Conservation (phyloP, 2,113 vertebrate species). For the Athene cunicularia region DNA sequence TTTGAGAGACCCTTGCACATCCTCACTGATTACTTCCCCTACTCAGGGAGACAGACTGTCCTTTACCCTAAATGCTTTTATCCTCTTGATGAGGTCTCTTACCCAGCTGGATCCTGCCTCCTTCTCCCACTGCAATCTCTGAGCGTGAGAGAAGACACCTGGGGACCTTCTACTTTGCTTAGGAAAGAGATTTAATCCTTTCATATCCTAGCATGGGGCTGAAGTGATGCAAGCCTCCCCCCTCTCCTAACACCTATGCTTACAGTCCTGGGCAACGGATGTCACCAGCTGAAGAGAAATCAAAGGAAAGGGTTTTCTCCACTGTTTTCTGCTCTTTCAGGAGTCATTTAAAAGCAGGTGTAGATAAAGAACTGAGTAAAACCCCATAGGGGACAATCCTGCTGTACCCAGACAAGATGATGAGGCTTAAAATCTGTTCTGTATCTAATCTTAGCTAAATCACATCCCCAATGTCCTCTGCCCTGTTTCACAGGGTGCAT, state of each 20-base stretch:
- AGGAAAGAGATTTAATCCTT: slow-evolving; percentile 37
- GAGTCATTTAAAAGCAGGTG: slow-evolving; percentile 21
- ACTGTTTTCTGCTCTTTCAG: neutral
- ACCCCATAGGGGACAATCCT: neutral
- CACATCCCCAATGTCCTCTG: neutral
- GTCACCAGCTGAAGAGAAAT: slow-evolving; percentile 13
- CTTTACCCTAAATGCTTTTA: slow-evolving; percentile 66
- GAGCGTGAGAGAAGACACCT: slow-evolving; percentile 50
- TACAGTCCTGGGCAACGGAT: neutral
- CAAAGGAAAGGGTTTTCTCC: slow-evolving; percentile 32
- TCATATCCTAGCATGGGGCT: neutral
- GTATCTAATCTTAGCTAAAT: neutral
- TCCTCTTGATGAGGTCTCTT: slow-evolving; percentile 64
- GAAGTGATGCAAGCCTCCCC: neutral
- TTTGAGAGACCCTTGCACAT: slow-evolving; percentile 34
- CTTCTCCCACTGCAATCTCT: slow-evolving; percentile 54
- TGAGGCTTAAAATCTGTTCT: slow-evolving; percentile 10
- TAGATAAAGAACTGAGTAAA: slow-evolving; percentile 33
- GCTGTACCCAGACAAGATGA: neutral
- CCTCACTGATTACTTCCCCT: slow-evolving; percentile 52
- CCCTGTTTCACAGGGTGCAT: neutral
- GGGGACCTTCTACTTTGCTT: slow-evolving; percentile 51
- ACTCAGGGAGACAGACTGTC: slow-evolving; percentile 27
- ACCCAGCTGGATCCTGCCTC: slow-evolving; percentile 60
- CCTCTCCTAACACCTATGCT: neutral